Percentiles rank a stretch among this genome's conserved stretches.
Conservation (phyloP, 2,888 invertebrate genomes). For the Leuctra nigra region DNA sequence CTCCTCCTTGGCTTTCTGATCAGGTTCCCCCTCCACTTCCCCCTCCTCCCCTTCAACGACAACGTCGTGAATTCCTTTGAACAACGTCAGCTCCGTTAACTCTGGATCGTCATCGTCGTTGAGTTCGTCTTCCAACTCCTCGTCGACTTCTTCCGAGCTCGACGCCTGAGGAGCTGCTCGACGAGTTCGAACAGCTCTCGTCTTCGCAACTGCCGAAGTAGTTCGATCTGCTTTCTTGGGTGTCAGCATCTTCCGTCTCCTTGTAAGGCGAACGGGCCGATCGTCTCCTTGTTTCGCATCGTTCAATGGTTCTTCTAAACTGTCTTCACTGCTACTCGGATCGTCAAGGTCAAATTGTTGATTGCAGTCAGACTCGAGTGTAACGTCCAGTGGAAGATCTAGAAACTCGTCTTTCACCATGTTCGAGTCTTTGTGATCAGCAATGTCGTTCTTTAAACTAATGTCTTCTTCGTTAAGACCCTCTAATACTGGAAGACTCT, state of each 20-base stretch:
- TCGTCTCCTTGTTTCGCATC: not conserved
- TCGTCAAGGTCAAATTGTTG: slow-evolving; percentile 14
- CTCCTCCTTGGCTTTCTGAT: slow-evolving; percentile 44
- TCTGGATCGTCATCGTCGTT: slow-evolving; percentile 12
- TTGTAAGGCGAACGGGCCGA: slow-evolving; percentile 8
- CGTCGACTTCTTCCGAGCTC: slow-evolving; percentile 10
- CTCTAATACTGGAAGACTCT: not conserved
- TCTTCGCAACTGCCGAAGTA: not conserved
- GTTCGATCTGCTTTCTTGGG: slow-evolving; percentile 18
- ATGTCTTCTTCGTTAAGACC: not conserved
- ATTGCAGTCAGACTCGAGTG: slow-evolving; percentile 20
- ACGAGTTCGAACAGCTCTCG: not conserved
- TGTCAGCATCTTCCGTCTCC: slow-evolving; percentile 24
- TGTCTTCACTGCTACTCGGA: not conserved
- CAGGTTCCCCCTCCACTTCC: slow-evolving; percentile 34
- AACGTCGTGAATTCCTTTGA: slow-evolving; percentile 16
- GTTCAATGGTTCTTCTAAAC: not conserved
- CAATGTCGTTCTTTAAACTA: too few species aligned
- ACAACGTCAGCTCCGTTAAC: slow-evolving; percentile 6
- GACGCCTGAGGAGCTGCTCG: slow-evolving; percentile 5
- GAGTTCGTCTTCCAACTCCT: not conserved
- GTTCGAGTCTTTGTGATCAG: too few species aligned
- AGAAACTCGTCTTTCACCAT: slow-evolving; percentile 21
- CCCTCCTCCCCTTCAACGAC: slow-evolving; percentile 32
- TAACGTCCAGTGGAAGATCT: slow-evolving; percentile 22